Evolutionary conservation across 2,888 invertebrate genomes (phyloP).

Genomic region (Mesorhabditis spiculigera): DNA sequence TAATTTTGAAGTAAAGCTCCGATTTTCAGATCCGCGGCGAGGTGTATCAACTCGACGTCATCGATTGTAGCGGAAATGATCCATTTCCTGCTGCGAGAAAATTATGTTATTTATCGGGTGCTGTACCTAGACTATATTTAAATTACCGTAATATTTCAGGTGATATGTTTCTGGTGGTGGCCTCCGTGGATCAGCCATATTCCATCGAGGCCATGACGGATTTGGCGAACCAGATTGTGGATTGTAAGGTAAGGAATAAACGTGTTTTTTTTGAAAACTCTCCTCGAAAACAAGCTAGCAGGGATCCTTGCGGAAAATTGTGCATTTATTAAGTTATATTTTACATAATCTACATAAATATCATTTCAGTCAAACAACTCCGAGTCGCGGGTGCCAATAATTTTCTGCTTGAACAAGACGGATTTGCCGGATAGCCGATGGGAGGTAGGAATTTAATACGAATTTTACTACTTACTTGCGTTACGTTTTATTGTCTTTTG

Average conservation of each 20-base stretch:
- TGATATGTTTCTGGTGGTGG: constrained; percentile 36
- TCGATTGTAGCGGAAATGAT: constrained; percentile 85
- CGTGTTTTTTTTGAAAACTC: neutral
- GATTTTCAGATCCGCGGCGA: constrained; percentile 79
- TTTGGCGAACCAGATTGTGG: constrained; percentile 26
- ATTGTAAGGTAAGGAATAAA: constrained; percentile 20
- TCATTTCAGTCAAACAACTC: too few species aligned
- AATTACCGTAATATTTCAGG: constrained; percentile 12
- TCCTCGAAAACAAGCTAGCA: neutral
- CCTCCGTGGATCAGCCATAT: constrained; percentile 26
- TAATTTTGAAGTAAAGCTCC: constrained; percentile 62
- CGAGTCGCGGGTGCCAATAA: constrained; percentile 15
- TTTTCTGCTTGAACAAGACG: constrained; percentile 36
- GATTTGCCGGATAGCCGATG: constrained; percentile 25
- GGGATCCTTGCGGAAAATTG: neutral
- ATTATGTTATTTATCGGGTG: constrained; percentile 81
- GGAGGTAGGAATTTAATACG: constrained; percentile 17
- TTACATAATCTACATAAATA: neutral
- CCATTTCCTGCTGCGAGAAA: constrained; percentile 86
- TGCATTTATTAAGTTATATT: neutral
- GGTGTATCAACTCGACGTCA: constrained; percentile 79
- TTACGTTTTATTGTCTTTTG: too few species aligned
- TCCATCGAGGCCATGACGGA: constrained; percentile 29
- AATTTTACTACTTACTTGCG: neutral
- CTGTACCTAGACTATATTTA: neutral